Conservation (phyloP, 2,888 invertebrate species). For the Coelopa pilipes region DNA sequence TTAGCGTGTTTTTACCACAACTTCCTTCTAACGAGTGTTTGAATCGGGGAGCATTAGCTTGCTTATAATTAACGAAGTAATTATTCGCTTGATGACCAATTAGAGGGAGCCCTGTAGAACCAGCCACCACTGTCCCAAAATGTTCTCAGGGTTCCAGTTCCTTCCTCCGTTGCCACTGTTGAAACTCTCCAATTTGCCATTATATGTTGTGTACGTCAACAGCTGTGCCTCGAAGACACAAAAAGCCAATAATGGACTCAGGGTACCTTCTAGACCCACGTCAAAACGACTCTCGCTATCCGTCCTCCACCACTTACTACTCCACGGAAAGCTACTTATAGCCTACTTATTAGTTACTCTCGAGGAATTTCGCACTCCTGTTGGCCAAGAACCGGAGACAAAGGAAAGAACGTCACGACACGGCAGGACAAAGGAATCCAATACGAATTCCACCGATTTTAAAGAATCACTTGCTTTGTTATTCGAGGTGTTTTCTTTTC, state of each 20-base stretch:
- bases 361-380: constrained; percentile 1
- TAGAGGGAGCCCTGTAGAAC: too few relatives aligned
- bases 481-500: neutral
- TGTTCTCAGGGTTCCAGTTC: too few relatives aligned
- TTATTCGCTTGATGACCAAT: too few relatives aligned
- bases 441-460: neutral
- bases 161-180: too few relatives aligned
- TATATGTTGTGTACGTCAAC: too few relatives aligned
- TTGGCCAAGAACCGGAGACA: neutral
- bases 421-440: neutral
- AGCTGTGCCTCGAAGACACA: too few relatives aligned
- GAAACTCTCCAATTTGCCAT: too few relatives aligned
- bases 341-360: constrained; percentile 19
- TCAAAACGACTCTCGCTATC: neutral
- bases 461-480: neutral
- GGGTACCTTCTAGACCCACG: neutral
- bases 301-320: neutral
- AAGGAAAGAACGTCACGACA: neutral
- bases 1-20: neutral
- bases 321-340: constrained; percentile 12
- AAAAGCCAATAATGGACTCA: constrained; percentile 12
- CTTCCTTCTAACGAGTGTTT: neutral
- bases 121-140: too few relatives aligned
- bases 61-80: too few relatives aligned
- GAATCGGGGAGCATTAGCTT: neutral